Evolutionary conservation across 1,140 invertebrate genomes (phyloP).

Genomic region (Chironomus tepperi): DNA sequence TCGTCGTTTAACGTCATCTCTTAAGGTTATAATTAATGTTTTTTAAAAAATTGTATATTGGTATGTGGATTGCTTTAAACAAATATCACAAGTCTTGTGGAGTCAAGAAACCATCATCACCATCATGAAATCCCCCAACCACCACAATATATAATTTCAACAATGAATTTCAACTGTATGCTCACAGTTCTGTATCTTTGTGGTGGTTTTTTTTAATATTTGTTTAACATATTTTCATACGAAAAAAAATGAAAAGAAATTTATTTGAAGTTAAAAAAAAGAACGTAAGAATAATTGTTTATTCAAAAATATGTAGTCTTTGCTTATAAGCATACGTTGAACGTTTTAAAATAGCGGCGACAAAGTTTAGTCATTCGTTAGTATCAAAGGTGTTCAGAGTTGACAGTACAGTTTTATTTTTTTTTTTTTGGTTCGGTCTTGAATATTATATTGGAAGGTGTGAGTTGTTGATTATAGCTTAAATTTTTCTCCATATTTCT

Average conservation of each 20-base stretch:
- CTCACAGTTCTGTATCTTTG: not conserved
- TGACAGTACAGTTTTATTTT: not conserved
- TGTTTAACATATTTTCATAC: constrained; percentile 22
- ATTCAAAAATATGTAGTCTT: constrained; percentile 14
- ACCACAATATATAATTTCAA: not conserved
- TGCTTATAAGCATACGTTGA: not conserved
- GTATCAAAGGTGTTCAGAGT: not conserved
- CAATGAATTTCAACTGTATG: constrained; percentile 7
- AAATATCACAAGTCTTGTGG: constrained; percentile 10
- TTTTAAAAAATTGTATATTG: not conserved
- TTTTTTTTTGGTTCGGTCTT: not conserved
- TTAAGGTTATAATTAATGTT: not conserved
- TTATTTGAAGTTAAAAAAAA: constrained; percentile 15
- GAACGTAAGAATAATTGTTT: constrained; percentile 8
- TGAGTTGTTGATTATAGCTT: not conserved
- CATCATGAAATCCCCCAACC: not conserved
- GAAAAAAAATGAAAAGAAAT: not conserved
- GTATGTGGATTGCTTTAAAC: not conserved
- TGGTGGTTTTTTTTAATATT: constrained; percentile 20
- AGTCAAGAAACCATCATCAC: constrained; percentile 4
- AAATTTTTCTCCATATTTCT: not conserved
- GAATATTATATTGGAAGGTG: not conserved
- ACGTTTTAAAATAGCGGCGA: not conserved
- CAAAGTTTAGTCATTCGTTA: constrained; percentile 8
- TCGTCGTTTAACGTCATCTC: not conserved